Evolutionary conservation across 2,113 vertebrate species (phyloP).

Genomic region (Chiloscyllium plagiosum): DNA sequence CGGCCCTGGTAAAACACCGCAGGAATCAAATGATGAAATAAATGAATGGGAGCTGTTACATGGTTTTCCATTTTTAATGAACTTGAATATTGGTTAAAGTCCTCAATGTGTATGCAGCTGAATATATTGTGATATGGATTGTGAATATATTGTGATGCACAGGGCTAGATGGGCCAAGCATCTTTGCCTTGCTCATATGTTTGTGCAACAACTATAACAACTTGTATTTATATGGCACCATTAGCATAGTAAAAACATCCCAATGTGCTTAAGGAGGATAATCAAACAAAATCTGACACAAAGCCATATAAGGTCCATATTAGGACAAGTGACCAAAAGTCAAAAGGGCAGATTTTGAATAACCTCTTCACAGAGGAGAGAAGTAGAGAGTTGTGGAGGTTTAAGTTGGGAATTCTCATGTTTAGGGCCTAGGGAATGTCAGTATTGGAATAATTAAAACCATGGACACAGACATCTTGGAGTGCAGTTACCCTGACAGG

Average conservation of each 20-base stretch:
- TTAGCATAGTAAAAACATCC: neutral
- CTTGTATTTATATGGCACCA: neutral
- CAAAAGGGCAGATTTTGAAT: neutral
- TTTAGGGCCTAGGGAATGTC: too few species aligned
- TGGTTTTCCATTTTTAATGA: constrained; percentile 16
- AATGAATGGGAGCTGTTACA: neutral
- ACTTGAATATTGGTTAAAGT: neutral
- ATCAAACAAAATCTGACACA: neutral
- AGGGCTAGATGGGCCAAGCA: neutral
- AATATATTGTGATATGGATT: neutral
- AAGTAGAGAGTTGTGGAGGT: neutral
- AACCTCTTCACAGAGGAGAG: too few species aligned
- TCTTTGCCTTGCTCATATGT: neutral
- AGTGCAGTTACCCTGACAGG: neutral
- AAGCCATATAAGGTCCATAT: neutral
- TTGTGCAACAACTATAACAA: neutral
- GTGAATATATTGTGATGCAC: neutral
- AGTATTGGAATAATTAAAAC: neutral
- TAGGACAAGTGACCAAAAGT: neutral
- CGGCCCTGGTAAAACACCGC: neutral
- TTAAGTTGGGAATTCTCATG: neutral
- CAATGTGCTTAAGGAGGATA: neutral
- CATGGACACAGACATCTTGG: too few species aligned
- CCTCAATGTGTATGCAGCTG: neutral
- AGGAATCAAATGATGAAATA: neutral